Evolutionary conservation across 2,888 invertebrate species (phyloP).

Genomic region (Taenaris catops): DNA sequence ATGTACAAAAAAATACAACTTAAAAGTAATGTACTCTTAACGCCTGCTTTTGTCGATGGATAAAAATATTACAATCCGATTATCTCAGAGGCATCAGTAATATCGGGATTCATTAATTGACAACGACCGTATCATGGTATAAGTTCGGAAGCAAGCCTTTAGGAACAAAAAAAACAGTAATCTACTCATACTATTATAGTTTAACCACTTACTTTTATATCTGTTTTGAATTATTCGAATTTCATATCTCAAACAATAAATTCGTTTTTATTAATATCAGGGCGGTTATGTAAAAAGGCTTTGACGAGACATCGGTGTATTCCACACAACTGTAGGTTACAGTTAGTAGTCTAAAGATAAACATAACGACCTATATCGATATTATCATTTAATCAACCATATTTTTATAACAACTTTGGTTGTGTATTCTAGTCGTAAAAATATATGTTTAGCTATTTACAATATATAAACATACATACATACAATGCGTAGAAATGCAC

Average conservation of each 20-base stretch:
- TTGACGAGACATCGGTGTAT: constrained; percentile 58
- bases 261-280: constrained; percentile 72
- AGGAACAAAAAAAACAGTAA: constrained; percentile 65
- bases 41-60: constrained; percentile 59
- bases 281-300: constrained; percentile 69
- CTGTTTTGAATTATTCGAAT: constrained; percentile 32
- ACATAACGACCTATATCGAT: constrained; percentile 73
- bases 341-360: constrained; percentile 67
- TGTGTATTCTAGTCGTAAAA: constrained; percentile 81
- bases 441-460: constrained; percentile 79
- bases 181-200: constrained; percentile 41
- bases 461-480: constrained; percentile 80
- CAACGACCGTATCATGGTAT: constrained; percentile 49
- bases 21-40: constrained; percentile 83
- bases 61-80: constrained; percentile 56
- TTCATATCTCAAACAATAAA: constrained; percentile 60
- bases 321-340: constrained; percentile 51
- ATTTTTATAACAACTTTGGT: constrained; percentile 81
- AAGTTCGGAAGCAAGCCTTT: constrained; percentile 60
- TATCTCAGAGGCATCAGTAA: constrained; percentile 49
- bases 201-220: constrained; percentile 28
- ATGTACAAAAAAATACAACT: constrained; percentile 87
- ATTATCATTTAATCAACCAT: constrained; percentile 79
- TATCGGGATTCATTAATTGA: constrained; percentile 65
- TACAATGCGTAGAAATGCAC: constrained; percentile 80